Evolutionary conservation across 2,113 vertebrate genomes (phyloP).

Genomic region (Mormyrus lacerda): DNA sequence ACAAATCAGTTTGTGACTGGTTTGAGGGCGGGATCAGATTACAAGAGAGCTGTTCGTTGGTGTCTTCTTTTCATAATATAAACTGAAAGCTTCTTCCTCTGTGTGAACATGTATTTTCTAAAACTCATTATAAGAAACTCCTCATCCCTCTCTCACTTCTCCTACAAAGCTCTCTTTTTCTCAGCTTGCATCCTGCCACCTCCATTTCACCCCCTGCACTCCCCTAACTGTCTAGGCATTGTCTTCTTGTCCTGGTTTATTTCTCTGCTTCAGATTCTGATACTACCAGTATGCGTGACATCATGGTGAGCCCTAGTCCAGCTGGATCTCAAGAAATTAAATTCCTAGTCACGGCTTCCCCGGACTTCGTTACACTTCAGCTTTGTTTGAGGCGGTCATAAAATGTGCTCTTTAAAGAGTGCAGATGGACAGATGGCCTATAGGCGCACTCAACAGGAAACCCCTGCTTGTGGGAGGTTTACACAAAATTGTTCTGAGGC

Average conservation of each 20-base stretch:
- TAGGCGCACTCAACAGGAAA: background rate
- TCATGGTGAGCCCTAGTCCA: constrained; percentile 9
- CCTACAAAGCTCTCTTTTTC: background rate
- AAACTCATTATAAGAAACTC: background rate
- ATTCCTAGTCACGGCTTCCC: constrained; percentile 30
- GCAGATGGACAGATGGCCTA: background rate
- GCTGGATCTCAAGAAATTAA: constrained; percentile 34
- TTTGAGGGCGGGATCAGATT: background rate
- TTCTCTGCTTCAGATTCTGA: background rate
- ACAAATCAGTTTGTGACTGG: background rate
- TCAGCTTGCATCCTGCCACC: background rate
- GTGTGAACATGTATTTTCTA: background rate
- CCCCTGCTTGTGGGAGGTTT: too few relatives aligned
- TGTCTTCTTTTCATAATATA: background rate
- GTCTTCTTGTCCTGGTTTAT: background rate
- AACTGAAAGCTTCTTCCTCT: background rate
- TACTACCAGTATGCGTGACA: constrained; percentile 1
- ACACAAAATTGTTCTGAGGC: too few relatives aligned
- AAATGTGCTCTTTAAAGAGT: background rate
- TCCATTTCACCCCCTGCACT: background rate
- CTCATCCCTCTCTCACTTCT: background rate
- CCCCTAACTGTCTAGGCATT: background rate
- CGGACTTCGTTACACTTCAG: constrained; percentile 34
- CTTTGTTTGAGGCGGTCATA: constrained; percentile 3
- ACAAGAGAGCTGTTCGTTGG: background rate